Percentiles rank a stretch among this genome's conserved stretches.
These are phyloP conservation scores for Clivina fossor DNA, from an alignment of 2,888 invertebrate species.

Conservation along the genomic window DNA sequence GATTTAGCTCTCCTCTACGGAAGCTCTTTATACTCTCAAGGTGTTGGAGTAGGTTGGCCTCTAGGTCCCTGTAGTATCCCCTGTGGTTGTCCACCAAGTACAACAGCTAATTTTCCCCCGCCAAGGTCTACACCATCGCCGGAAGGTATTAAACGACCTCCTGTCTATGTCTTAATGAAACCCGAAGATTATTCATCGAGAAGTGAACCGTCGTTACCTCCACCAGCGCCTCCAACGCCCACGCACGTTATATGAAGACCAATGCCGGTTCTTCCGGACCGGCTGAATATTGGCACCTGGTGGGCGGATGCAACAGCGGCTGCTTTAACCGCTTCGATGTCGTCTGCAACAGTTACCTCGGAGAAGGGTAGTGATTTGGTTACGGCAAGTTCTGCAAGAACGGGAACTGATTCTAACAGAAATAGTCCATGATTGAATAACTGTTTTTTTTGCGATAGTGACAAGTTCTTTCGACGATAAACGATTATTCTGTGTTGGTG, in stretches of 20 bases:
- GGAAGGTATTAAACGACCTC: slow-evolving; percentile 56
- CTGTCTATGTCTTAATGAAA: slow-evolving; percentile 67
- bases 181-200: slow-evolving; percentile 54
- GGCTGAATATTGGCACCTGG: slow-evolving; percentile 61
- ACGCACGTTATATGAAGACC: slow-evolving; percentile 82
- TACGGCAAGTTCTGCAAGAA: too few species aligned
- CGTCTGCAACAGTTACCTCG: slow-evolving; percentile 38
- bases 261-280: slow-evolving; percentile 77
- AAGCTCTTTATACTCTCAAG: slow-evolving; percentile 58
- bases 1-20: slow-evolving; percentile 69
- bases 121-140: slow-evolving; percentile 49
- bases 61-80: slow-evolving; percentile 55
- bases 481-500: too few species aligned
- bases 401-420: too few species aligned
- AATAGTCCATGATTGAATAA: too few species aligned
- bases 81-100: slow-evolving; percentile 54
- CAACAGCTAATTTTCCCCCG: slow-evolving; percentile 44
- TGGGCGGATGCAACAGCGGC: slow-evolving; percentile 52
- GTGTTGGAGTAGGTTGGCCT: slow-evolving; percentile 54
- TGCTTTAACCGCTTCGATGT: slow-evolving; percentile 51
- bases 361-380: slow-evolving; percentile 44
- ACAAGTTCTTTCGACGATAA: too few species aligned
- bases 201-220: slow-evolving; percentile 53
- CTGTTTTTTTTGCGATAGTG: too few species aligned
- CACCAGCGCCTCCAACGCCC: slow-evolving; percentile 46